phyloP scores from a whole-genome alignment of 2,888 invertebrate species.

The Branchellion lobata region DNA sequence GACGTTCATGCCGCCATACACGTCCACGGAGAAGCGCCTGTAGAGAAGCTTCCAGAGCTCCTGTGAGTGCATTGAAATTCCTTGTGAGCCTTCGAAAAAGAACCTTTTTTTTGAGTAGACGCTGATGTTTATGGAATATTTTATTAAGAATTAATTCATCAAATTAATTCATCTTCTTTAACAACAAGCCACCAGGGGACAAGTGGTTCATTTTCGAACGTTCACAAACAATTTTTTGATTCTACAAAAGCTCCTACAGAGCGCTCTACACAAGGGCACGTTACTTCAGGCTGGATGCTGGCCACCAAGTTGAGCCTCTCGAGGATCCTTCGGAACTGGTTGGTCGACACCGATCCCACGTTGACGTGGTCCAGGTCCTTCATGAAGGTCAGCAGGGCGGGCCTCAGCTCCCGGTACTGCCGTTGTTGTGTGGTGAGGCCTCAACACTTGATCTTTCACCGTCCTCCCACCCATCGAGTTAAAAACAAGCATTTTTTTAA shows the following conservation, averaged over 20 bases:
- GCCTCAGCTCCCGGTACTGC: constrained; percentile 54
- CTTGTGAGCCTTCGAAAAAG: too few species aligned
- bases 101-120: too few species aligned
- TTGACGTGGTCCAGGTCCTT: constrained; percentile 62
- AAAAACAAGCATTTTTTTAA: too few species aligned
- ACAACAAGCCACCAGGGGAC: too few species aligned
- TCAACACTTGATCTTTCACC: too few species aligned
- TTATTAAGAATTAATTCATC: neutral
- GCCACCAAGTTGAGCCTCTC: constrained; percentile 59
- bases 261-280: too few species aligned
- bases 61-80: too few species aligned
- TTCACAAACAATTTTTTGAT: too few species aligned
- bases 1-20: constrained; percentile 53
- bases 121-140: neutral
- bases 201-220: too few species aligned
- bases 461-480: too few species aligned
- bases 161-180: neutral
- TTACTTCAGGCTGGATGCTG: neutral
- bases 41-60: constrained; percentile 58
- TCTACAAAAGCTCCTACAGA: too few species aligned
- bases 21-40: constrained; percentile 59
- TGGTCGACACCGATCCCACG: constrained; percentile 60
- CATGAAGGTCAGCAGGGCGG: constrained; percentile 62
- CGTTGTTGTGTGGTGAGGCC: too few species aligned
- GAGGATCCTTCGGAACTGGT: constrained; percentile 61